Evolutionary conservation across 2,888 invertebrate genomes (phyloP), one percentile per base, ranked within the genome.

Genomic region (Erynnis tages): DNA sequence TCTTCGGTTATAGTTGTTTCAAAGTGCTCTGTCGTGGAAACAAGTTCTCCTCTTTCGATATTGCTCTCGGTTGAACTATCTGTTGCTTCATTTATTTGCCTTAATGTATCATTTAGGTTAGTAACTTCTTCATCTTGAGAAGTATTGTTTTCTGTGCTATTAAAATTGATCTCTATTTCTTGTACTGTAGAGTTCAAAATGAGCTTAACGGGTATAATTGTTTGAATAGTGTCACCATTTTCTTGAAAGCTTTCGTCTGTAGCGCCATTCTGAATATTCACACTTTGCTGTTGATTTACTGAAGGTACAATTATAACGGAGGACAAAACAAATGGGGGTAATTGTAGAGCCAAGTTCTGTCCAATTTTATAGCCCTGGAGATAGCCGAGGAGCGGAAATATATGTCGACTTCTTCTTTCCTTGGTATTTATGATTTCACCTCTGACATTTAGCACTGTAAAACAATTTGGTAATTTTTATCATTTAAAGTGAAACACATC

Each of bases 231-330:
- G 14, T 56, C 61, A 23, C 54, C 60, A 43, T 55, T 64, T 61
- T 67, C 66, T 54, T 67, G 62, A 53, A 62, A 63, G 48, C 54
- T 70, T 56, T 67, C 63, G 30, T 63, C 63, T 6, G 57, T 55
- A 2, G 14, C 40, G 11, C 59, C 57, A 41, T 66, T 61, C 40
- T 68, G 62, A 44, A 71, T 57, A 40, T 59, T 72, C 7, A 71
- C 63, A 57, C 57, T 69, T 59, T 74, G 72, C 35, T 67, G 67
- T 50, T 72, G 70, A 38, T 67, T 69, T n/a, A 69, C 37, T 19
- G 68, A 54, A 11, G 76, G 73, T 5, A 77, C 6, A 21, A 78
- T 56, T 38, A 76, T 58, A 8, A 78, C 50, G 8, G 73, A 69
- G 7, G 69, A 64, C 13, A 69, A 56, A 4, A 68, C 37, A 8